Base-by-base conservation (phyloP, 2,888 invertebrate genomes). In the Plebejus melissa region DNA sequence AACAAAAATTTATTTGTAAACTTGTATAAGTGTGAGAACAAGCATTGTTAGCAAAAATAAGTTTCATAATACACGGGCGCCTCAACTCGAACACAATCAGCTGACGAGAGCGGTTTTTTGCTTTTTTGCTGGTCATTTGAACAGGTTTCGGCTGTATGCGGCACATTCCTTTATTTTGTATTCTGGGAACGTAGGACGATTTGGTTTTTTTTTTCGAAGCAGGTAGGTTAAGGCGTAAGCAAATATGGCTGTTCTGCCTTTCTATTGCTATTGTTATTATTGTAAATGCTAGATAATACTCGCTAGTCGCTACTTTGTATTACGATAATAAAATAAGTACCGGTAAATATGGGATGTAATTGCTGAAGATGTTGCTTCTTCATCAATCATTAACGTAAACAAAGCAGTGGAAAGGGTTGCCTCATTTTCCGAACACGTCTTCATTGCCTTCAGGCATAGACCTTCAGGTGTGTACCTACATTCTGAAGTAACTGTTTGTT, bases 81-180 rank as follows among this genome's bases (percentile, higher is more conserved):
- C 82, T 82, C 83, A 80, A 79, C 77, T 76, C 77, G 78, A 75
- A 77, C 79, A 78, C 79, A 81, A 83, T 83, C 83, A 83, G 83
- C 83, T 83, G 83, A 83, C 79, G 76, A 79, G 76, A 76, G 77
- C 77, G 60, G 78, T 80, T 81, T 82, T 80, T 79, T 79, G 65
- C 74, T 81, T 83, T 83, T 83, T 82, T 82, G 76, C 76, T 76
- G 78, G 79, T 78, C 78, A 80, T 82, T 80, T 76, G 77, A 83
- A 82, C 82, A 81, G 82, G 82, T 82, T 81, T 78, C 77, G 75
- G 77, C 79, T 79, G 78, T 78, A 80, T 78, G 80, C 81, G 81
- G 80, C 72, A 79, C 82, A 81, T 82, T 80, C 81, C 79, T 83
- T 81, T 81, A 80, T 81, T 81, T 81, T 79, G 80, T 79, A 81